Evolutionary conservation across 2,888 invertebrate genomes (phyloP), one percentile per base, ranked within the genome.

Genomic region (Pseudococcus jackbeardsleyi): DNA sequence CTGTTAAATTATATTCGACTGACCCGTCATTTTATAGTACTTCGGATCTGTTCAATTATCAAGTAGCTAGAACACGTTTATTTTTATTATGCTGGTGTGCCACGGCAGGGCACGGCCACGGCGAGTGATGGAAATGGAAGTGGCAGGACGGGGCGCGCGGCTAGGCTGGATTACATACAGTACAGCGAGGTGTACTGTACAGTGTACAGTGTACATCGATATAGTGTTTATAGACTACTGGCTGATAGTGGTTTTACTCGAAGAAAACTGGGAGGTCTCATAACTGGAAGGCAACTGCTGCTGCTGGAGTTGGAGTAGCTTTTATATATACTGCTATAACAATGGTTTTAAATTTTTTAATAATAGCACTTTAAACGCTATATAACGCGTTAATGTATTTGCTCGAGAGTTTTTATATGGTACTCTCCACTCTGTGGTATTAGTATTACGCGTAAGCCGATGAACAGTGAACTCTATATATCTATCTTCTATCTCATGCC

Each of bases 351-450:
- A 86, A 72, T 86, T 86, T 64, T 68, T 86, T 72, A 19, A 86
- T 72, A 86, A 86, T 86, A 86, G 86, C 86, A 68, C 72, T 86
- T 86, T 86, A 86, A 86, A 86, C 86, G 86, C 86, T 68, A 86
- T 86, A 86, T 86, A 86, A 86, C 64, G 86, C 64, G 86, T 86
- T 86, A 86, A 86, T 86, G 86, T 72, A 86, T 72, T 86, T 86
- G 68, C 86, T 86, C 33, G 48, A 86, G 72, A 86, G 86, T 86
- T 86, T 86, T 86, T 86, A 72, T 86, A 33, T 33, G 26, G 26
- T 33, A 19, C 46, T 82, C 72, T 33, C 1, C 3, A 19, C 46
- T 82, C 72, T 33, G 15, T 19, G 22, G 77, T 39, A 39, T n/a
- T 17, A 17, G 33, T 77, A 39, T 77, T 77, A 77, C 17, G 39